Evolutionary conservation across 30 jellyfish, hydroid and myxozoan species (phyloP).

Genomic region (Morbakka virulenta): DNA sequence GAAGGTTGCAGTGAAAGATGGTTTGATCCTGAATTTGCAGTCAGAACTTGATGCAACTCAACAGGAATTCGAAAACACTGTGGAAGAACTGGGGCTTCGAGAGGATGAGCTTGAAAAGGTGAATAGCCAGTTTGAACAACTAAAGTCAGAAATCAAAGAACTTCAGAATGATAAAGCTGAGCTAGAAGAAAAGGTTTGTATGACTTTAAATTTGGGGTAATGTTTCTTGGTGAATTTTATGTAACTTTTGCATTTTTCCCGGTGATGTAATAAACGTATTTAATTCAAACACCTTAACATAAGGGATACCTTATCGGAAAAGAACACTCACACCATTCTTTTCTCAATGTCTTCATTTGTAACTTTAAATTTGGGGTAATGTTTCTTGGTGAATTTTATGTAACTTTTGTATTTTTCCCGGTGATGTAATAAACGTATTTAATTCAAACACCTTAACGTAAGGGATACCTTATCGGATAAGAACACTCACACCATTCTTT

Average conservation of each 20-base stretch:
- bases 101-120: conserved; percentile 67
- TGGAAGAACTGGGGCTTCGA: conserved; percentile 85
- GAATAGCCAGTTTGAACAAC: conserved; percentile 1
- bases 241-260: neutral
- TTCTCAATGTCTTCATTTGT: too few relatives aligned
- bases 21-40: conserved; percentile 71
- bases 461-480: too few relatives aligned
- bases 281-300: too few relatives aligned
- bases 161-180: conserved; percentile 54
- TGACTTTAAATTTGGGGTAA: neutral
- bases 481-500: too few relatives aligned
- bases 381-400: too few relatives aligned
- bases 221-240: neutral
- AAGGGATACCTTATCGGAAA: too few relatives aligned
- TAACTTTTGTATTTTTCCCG: too few relatives aligned
- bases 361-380: too few relatives aligned
- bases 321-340: too few relatives aligned
- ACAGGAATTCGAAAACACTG: conserved; percentile 92
- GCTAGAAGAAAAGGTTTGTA: conserved; percentile 43
- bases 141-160: conserved; percentile 47
- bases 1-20: conserved; percentile 88
- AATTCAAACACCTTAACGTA: too few relatives aligned
- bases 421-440: too few relatives aligned
- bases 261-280: too few relatives aligned
- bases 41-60: conserved; percentile 96